phyloP scores from a whole-genome alignment of 2,113 vertebrate genomes.

The Megaceryle torquata region DNA sequence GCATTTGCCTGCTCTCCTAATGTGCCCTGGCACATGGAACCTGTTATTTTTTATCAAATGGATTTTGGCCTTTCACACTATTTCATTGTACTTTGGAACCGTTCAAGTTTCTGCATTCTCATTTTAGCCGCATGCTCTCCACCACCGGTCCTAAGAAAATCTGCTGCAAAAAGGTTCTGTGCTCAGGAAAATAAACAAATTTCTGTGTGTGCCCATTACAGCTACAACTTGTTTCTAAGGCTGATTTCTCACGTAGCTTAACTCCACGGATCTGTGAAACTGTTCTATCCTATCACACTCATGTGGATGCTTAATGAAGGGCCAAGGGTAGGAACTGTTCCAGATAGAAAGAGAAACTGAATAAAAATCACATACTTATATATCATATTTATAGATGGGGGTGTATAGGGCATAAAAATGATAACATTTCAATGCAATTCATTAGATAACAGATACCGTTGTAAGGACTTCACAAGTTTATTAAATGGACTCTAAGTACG shows the following conservation, averaged over 20 bases:
- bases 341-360: neutral
- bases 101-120: neutral
- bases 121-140: neutral
- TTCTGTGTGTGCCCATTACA: accelerated
- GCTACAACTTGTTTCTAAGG: neutral
- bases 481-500: neutral
- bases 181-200: neutral
- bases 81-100: neutral
- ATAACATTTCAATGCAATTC: neutral
- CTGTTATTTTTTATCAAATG: neutral
- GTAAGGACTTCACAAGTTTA: neutral
- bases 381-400: neutral
- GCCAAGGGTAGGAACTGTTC: neutral
- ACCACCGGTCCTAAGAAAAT: neutral
- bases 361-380: neutral
- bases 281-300: neutral
- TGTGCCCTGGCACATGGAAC: neutral
- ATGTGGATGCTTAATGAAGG: neutral
- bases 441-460: neutral
- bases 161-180: neutral
- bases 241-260: neutral
- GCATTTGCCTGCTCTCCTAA: constrained; percentile 1
- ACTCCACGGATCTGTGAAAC: neutral
- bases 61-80: neutral
- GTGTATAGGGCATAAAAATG: neutral